Conservation (phyloP, 2,797 vertebrate genomes). For the Acanthis flammea region DNA sequence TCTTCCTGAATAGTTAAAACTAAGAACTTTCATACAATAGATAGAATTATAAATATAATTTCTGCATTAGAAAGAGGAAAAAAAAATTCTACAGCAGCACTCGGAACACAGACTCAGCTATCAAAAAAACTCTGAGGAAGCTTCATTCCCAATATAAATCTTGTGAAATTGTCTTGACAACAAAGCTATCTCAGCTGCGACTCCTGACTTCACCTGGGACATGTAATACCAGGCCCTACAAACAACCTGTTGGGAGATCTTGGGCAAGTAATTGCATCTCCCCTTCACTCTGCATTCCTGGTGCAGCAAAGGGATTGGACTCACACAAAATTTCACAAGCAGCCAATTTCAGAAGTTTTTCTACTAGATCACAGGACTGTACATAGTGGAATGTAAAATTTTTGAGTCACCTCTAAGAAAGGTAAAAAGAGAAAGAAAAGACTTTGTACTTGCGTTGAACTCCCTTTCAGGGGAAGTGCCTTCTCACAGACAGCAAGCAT, state of each 20-base stretch:
- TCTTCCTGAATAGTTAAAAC: neutral
- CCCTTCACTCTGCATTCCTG: rapidly evolving
- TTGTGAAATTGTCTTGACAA: neutral
- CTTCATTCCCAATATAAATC: neutral
- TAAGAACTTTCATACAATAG: neutral
- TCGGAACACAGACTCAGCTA: neutral
- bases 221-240: neutral
- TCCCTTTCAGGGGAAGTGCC: neutral
- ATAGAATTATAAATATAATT: neutral
- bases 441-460: neutral
- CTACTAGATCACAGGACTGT: neutral
- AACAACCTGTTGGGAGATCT: neutral
- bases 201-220: neutral
- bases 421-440: neutral
- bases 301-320: neutral
- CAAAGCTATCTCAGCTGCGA: neutral
- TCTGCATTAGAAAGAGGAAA: neutral
- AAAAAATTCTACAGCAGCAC: neutral
- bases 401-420: neutral
- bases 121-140: neutral
- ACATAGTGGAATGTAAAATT: neutral
- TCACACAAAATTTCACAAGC: neutral
- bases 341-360: neutral
- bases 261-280: neutral
- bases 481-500: neutral